Evolutionary conservation across 2,888 invertebrate species (phyloP).

Genomic region (Volucella inflata): DNA sequence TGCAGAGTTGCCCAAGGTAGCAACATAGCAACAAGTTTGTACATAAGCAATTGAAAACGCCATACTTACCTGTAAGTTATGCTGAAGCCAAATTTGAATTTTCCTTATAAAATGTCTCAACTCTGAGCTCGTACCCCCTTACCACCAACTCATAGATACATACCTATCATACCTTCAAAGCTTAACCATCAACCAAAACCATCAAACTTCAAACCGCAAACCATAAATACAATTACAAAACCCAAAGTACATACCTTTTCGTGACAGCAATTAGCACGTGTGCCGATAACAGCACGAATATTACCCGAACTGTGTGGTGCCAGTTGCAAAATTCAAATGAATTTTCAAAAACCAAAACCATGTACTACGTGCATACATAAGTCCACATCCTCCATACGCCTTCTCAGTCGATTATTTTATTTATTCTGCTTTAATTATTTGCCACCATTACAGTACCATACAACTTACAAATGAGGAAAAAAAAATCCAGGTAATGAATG

Average conservation of each 20-base stretch:
- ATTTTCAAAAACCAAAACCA: constrained; percentile 4
- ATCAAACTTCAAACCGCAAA: constrained; percentile 8
- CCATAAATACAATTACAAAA: constrained; percentile 38
- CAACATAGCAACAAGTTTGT: too few species aligned
- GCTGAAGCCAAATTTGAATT: too few species aligned
- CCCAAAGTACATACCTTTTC: not conserved
- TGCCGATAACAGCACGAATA: constrained; percentile 2
- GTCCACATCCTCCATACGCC: constrained; percentile 12
- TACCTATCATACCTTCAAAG: not conserved
- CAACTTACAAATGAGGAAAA: constrained; percentile 15
- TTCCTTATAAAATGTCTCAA: too few species aligned
- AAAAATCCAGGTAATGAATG: constrained; percentile 1
- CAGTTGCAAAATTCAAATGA: constrained; percentile 48
- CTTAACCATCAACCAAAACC: not conserved
- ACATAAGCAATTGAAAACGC: too few species aligned
- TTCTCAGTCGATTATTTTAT: constrained; percentile 30
- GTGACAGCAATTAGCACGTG: constrained; percentile 38
- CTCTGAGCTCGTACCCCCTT: too few species aligned
- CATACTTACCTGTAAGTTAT: too few species aligned
- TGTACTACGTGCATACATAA: constrained; percentile 5
- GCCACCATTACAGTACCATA: constrained; percentile 29
- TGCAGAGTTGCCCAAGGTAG: too few species aligned
- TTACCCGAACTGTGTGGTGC: not conserved
- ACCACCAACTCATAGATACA: not conserved
- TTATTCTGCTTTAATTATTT: constrained; percentile 47